Evolutionary conservation across 2,797 vertebrate species (phyloP).

Genomic region (Malacoctenus gilli): DNA sequence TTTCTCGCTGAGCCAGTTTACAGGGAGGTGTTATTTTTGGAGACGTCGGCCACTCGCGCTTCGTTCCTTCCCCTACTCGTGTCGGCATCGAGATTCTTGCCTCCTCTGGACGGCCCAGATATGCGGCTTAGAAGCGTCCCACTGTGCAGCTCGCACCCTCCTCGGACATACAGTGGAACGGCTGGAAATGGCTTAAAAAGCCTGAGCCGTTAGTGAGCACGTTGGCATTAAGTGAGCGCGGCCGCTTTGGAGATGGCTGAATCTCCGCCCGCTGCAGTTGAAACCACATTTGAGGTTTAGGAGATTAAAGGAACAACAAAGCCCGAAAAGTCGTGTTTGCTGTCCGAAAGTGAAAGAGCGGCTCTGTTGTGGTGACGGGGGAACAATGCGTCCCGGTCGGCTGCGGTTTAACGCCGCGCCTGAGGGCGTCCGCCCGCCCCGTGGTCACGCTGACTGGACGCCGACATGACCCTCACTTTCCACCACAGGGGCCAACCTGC

Average conservation of each 20-base stretch:
- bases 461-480: conserved; percentile 52
- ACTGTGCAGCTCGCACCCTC: conserved; percentile 6
- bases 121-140: not conserved
- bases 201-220: no score
- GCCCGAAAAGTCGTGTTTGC: conserved; percentile 37
- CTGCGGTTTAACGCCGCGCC: conserved; percentile 42
- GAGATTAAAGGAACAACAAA: conserved; percentile 32
- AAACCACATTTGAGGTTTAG: no score
- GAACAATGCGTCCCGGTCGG: conserved; percentile 58
- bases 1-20: conserved; percentile 31
- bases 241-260: no score
- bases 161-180: conserved; percentile 1
- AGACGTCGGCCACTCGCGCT: no score
- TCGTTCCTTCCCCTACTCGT: no score
- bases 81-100: conserved; percentile 3
- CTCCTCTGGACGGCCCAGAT: conserved; percentile 11
- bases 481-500: conserved; percentile 35
- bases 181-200: no score
- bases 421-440: conserved; percentile 29
- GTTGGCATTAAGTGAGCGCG: no score
- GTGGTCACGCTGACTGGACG: conserved; percentile 30
- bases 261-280: no score
- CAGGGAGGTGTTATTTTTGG: conserved; percentile 14
- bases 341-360: conserved; percentile 48
- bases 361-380: conserved; percentile 56